Base-by-base conservation (phyloP, 2,797 vertebrate species). In the Pangasius macronema region DNA sequence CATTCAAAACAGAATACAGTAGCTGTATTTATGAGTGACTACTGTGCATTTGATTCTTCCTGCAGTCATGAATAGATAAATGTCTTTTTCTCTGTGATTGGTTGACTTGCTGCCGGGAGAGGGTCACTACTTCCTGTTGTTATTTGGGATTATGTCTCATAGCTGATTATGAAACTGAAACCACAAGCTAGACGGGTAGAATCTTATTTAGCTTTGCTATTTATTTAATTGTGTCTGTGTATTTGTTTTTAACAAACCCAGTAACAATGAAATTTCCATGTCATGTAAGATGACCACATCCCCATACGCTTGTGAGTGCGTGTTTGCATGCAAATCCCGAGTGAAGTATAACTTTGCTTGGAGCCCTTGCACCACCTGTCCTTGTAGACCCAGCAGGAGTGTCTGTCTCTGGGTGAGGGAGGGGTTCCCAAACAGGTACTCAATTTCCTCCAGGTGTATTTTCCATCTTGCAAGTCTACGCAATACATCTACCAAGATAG, bases 381-480 rank as follows among this genome's bases (percentile, higher is more conserved):
- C 94, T 95, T 94, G 92, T 98, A 97, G 0, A 97, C 96, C 98
- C 98, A 99, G 94, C 98, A 98, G 91, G 97, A 96, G 92, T 99
- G 97, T 90, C 98, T 97, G 94, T 97, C 96, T 83, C 98, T 96
- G 18, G 98, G 97, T 1, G 98, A 98, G 13, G 98, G 98, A 22
- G 96, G 96, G 1, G 94, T 93, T 88, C 97, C 98, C 88, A 93
- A 94, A 87, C 95, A 93, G 90, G 95, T 93, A 0, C 92, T 95
- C 87, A 98, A 89, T 91, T 94, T 97, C 93, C 92, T 96, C 98
- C 98, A 99, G 36, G 92, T 89, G 89, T 92, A 97, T 86, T 90
- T 90, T 90, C 91, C 94, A 86, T 95, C 94, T 77, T 92, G 94
- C 86, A 99, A 93, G 91, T 98, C 96, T 86, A 98, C 94, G 51